Evolutionary conservation across 2,797 vertebrate species (phyloP), one percentile per base, ranked within the genome.

Genomic region (Anabas testudineus): DNA sequence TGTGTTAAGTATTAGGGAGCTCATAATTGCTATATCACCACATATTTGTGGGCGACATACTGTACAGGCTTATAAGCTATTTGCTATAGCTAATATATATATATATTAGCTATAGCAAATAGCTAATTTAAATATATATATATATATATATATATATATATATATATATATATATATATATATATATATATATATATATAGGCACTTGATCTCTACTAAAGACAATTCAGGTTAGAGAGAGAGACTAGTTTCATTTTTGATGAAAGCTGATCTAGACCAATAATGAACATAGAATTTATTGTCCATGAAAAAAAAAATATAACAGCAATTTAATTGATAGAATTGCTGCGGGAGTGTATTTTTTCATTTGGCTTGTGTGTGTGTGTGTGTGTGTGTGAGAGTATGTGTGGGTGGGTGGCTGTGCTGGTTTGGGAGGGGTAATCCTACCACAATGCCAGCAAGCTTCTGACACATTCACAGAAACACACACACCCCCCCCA

Each of bases 321-420:
- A 61, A 55, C 14, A 41, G 45, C 42, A 43, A 62, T 16, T 54
- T 74, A 67, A 81, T 59, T 69, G 19, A 78, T 78, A 24, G 55
- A 72, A 81, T 79, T 68, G 51, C 81, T 54, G 72, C 75, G 74
- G 65, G 41, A 74, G 57, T 64, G 48, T 60, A 48, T 74, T 70
- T 83, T 42, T 53, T 72, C 63, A 59, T 52, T 47, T 42, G 37
- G 28, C 18, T 4, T 43, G 42, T 43, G 18, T 21, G n/a, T 45
- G 39, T 45, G 43, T 45, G 43, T 42, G 37, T 41, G 37, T 41
- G 39, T 16, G 15, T 42, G 39, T 4, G 39, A 16, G 34, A 8
- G 10, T n/a, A n/a, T n/a, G n/a, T n/a, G n/a, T n/a, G n/a, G n/a
- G n/a, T n/a, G n/a, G n/a, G n/a, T n/a, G n/a, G n/a, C n/a, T n/a